Base-by-base conservation (phyloP, 2,888 invertebrate genomes). In the Polyommatus iphigenia region DNA sequence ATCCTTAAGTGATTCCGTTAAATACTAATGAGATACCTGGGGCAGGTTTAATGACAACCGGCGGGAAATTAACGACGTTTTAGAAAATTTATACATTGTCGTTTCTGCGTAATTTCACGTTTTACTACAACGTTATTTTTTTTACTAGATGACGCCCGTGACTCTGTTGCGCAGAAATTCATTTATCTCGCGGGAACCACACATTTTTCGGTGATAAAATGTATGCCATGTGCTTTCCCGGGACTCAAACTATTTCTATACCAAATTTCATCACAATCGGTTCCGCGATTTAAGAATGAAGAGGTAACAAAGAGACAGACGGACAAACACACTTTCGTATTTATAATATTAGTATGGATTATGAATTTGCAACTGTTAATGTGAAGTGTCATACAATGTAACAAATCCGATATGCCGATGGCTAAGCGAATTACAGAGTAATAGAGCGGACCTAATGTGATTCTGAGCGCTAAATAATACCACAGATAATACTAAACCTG, bases 361-460 rank as follows among this genome's bases (percentile, higher is more conserved):
- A 24, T 24, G 24, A 24, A 24, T 24, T 7, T 59, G n/a, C 6
- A 59, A 59, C 20, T n/a, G 59, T 8, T n/a, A 0, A 59, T 59
- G 8, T 59, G 6, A 59, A 57, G 57, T 62, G 20, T 13, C 59
- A n/a, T 59, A 4, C 13, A 24, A 24, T 20, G 41, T 41, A 18
- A 72, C 7, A 8, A 72, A 41, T 72, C 24, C 72, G 41, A 41
- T 72, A 72, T 20, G n/a, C n/a, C 72, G 72, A 71, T 18, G 71
- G 67, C 18, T 67, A 18, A 67, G 29, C 29, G 62, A 67, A 32
- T 32, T 32, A 67, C 67, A 67, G 78, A 79, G 82, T 83, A 82
- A 83, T 82, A 80, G 79, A 81, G 82, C 80, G 81, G 62, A 78
- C 78, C 79, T 83, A 82, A 83, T 82, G 82, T 81, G 82, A 80